Evolutionary conservation across 1,140 invertebrate genomes (phyloP).

Genomic region (Platorchestia sp.): DNA sequence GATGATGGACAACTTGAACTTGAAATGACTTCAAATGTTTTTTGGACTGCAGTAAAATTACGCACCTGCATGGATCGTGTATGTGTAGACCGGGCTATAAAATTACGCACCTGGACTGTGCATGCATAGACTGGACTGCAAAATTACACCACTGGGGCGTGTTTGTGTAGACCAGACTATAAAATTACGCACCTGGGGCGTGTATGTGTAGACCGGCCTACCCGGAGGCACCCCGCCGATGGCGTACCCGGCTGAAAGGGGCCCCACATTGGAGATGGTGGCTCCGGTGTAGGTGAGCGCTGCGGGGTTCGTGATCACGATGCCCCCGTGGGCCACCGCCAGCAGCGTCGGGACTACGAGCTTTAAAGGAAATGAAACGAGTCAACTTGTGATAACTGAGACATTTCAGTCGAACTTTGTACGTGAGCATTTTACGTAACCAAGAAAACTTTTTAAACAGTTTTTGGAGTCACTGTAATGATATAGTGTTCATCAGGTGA

Average conservation of each 20-base stretch:
- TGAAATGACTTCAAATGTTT: too few species aligned
- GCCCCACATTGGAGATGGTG: conserved; percentile 19
- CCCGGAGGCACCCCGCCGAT: not conserved
- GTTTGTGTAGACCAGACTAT: too few species aligned
- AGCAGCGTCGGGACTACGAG: not conserved
- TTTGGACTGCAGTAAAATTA: too few species aligned
- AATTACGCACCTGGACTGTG: conserved; percentile 1
- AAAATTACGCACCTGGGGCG: conserved; percentile 12
- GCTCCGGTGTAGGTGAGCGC: conserved; percentile 20
- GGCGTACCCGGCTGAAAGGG: not conserved
- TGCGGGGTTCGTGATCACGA: not conserved
- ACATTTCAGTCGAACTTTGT: too few species aligned
- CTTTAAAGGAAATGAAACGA: not conserved
- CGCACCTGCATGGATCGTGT: too few species aligned
- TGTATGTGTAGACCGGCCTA: conserved; percentile 36
- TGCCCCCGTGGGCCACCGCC: not conserved
- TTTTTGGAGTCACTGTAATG: not conserved
- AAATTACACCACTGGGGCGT: too few species aligned
- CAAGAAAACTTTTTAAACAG: not conserved
- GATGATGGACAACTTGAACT: too few species aligned
- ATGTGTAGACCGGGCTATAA: too few species aligned
- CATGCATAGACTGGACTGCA: conserved; percentile 20
- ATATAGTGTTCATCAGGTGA: not conserved
- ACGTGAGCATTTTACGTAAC: not conserved
- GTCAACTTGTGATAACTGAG: too few species aligned